A percentile compares a stretch with the other conserved stretches of the same genome.
Conservation (phyloP, 2,797 vertebrate species). For the Tadarida brasiliensis region DNA sequence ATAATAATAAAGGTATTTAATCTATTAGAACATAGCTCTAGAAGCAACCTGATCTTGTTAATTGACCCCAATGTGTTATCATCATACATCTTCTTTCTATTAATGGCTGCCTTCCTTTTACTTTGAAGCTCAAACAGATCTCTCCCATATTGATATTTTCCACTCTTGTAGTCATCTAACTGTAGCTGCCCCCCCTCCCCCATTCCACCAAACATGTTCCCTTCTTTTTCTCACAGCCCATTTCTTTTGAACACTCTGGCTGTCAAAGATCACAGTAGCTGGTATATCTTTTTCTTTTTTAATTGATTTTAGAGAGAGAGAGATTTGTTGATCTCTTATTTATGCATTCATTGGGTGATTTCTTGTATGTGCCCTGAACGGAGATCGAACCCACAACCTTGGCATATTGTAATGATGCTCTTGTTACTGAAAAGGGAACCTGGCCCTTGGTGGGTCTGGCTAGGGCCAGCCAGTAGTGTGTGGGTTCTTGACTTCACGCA, state of each 20-base stretch:
- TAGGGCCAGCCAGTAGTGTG: too few relatives aligned
- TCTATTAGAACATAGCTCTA: neutral
- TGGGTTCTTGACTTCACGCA: too few relatives aligned
- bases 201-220: neutral
- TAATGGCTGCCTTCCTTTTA: neutral
- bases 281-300: neutral
- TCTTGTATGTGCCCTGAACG: neutral
- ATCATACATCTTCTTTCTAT: neutral
- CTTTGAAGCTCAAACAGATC: neutral
- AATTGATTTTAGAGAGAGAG: neutral
- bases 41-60: neutral
- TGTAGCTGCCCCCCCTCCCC: neutral
- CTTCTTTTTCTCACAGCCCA: neutral
- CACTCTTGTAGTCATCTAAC: neutral
- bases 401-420: neutral
- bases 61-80: neutral
- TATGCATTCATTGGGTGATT: neutral
- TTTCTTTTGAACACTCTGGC: neutral
- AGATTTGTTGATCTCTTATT: neutral
- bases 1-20: neutral
- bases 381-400: neutral
- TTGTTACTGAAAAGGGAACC: too few relatives aligned
- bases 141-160: neutral
- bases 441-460: too few relatives aligned
- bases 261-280: neutral